Percentiles rank a stretch among this genome's conserved stretches.
Conservation (phyloP, 2,888 invertebrate species). For the Leptinotarsa juncta region DNA sequence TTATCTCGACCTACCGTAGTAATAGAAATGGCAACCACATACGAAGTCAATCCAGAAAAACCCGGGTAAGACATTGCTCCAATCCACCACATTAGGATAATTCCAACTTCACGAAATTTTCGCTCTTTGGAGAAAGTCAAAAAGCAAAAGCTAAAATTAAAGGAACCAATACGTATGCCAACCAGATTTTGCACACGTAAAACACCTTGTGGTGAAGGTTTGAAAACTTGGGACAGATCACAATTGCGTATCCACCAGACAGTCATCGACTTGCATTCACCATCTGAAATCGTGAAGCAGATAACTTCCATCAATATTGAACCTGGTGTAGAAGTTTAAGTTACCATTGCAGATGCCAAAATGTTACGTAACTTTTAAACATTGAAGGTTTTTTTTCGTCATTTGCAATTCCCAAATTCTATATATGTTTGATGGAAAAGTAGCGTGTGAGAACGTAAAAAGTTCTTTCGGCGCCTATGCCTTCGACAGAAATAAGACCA, state of each 20-base stretch:
- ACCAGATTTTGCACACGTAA: constrained; percentile 97
- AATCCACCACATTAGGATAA: constrained; percentile 92
- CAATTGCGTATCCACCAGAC: constrained; percentile 99
- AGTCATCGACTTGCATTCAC: constrained; percentile 97
- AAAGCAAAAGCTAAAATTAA: constrained; percentile 95
- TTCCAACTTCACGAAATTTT: constrained; percentile 96
- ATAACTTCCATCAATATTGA: constrained; percentile 99
- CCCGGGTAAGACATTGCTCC: too few relatives aligned
- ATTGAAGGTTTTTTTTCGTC: neutral
- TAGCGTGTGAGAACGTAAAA: neutral
- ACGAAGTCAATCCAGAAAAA: constrained; percentile 49
- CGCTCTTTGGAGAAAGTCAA: constrained; percentile 98
- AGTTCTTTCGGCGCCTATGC: neutral
- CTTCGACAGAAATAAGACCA: neutral
- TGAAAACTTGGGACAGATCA: constrained; percentile 97
- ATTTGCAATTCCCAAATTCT: too few relatives aligned
- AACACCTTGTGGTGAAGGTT: constrained; percentile 99
- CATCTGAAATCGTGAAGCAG: constrained; percentile 98
- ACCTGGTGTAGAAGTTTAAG: constrained; percentile 99
- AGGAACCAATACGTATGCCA: constrained; percentile 99
- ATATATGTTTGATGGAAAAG: too few relatives aligned
- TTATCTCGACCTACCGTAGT: too few relatives aligned
- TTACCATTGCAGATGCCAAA: constrained; percentile 94
- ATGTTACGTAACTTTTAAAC: constrained; percentile 26
- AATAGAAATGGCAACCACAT: constrained; percentile 51